phyloP scores from a whole-genome alignment of 2,797 vertebrate genomes.

The Muscicapa striata region DNA sequence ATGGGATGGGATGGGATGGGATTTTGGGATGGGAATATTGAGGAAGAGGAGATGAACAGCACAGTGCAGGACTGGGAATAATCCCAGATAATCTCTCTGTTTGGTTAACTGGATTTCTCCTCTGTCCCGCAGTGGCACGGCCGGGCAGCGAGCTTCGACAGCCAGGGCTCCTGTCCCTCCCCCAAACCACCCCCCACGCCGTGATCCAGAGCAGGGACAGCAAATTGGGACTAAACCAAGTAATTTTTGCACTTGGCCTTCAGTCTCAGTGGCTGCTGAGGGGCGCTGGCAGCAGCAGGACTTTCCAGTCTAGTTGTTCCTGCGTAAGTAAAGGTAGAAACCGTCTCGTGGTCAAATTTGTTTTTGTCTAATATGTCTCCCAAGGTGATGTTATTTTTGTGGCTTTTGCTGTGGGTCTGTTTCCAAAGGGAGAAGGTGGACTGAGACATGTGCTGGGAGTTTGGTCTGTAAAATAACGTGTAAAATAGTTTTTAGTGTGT shows the following conservation, averaged over 20 bases:
- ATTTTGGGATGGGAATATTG: background rate
- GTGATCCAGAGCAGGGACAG: constrained; percentile 48
- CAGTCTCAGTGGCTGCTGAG: constrained; percentile 35
- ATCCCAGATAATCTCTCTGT: background rate
- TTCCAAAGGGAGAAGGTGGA: constrained; percentile 9
- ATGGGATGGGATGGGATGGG: background rate
- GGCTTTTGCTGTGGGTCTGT: constrained; percentile 68
- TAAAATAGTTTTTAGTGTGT: constrained; percentile 40
- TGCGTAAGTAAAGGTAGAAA: constrained; percentile 62
- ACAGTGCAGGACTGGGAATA: background rate
- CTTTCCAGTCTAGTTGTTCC: constrained; percentile 40
- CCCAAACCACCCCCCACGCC: constrained; percentile 91
- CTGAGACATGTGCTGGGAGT: background rate
- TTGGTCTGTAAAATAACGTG: constrained; percentile 33
- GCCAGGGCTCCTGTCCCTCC: constrained; percentile 94
- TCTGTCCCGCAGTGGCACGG: constrained; percentile 89
- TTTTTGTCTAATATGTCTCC: constrained; percentile 77
- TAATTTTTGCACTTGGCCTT: constrained; percentile 47
- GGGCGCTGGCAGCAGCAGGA: background rate
- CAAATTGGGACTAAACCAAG: constrained; percentile 26
- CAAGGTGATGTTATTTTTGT: constrained; percentile 69
- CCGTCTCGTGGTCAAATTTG: constrained; percentile 66
- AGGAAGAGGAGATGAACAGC: background rate
- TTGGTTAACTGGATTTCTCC: background rate
- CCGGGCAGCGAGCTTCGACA: constrained; percentile 95